Base-by-base conservation (phyloP, 2,113 vertebrate genomes). In the Merops nubicus region DNA sequence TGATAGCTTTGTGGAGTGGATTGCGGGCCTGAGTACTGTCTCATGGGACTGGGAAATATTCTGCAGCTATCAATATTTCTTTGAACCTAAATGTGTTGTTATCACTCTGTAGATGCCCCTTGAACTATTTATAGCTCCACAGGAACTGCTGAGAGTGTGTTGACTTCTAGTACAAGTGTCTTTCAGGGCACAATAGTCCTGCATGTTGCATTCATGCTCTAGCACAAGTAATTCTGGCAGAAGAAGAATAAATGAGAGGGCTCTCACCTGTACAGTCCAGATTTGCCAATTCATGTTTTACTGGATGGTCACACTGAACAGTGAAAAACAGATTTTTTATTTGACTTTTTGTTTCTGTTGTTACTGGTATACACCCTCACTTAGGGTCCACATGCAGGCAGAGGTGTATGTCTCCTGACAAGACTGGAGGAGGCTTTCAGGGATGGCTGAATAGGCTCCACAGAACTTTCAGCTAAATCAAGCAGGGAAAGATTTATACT, bases 51-150 rank as follows among this genome's bases (percentile, higher is more conserved):
- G 1, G 1, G 67, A 84, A 91, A 45, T 19, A 81, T 31, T 73
- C 42, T 70, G 45, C 73, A 89, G 36, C 68, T 87, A 86, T 93
- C 91, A 84, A 59, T 94, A 91, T 84, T 91, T 96, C 34, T 42
- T 85, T 81, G 85, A 91, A 73, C 34, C 33, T 67, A 85, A 92
- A 77, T 1, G 2, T 29, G 23, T 9, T 59, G 34, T 67, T 96
- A 92, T 48, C 36, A 53, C 36, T 83, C n/a, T 57, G 76, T 14
- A 83, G 77, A 33, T 91, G 69, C 22, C 36, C 74, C 38, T 72
- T 96, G 85, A 89, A 93, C 48, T 93, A 89, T 72, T 91, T 82
- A 65, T 87, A 75, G 60, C 48, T 68, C 62, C 87, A 60, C 9
- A 69, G 57, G 77, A 89, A 92, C 16, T 89, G 29, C 25, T 2